Percentiles rank a stretch among this genome's conserved stretches.
phyloP scores from a whole-genome alignment of 1,140 invertebrate species.

The Apis cerana region DNA sequence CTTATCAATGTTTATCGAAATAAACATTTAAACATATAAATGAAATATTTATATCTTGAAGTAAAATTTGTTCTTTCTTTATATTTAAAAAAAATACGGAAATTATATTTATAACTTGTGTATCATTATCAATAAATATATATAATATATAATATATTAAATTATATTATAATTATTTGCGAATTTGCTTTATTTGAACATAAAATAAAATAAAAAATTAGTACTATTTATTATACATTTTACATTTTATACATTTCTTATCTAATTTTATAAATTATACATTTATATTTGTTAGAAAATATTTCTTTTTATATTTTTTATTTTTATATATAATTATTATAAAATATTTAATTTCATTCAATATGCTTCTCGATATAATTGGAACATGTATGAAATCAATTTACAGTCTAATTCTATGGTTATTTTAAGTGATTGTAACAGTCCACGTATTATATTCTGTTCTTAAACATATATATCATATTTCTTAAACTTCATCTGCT shows the following conservation, averaged over 20 bases:
- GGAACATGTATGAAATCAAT: neutral
- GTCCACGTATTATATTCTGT: neutral
- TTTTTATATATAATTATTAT: neutral
- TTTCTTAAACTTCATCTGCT: neutral
- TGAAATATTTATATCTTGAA: neutral
- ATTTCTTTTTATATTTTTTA: too few relatives aligned
- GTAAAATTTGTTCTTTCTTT: neutral
- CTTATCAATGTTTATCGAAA: too few relatives aligned
- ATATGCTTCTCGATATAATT: neutral
- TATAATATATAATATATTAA: neutral
- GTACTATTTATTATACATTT: too few relatives aligned
- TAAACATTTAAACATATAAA: neutral
- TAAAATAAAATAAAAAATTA: neutral
- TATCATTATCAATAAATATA: neutral
- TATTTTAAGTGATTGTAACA: slow-evolving; percentile 22
- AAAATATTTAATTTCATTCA: neutral
- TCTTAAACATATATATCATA: neutral
- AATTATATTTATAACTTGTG: too few relatives aligned
- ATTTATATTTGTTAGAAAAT: too few relatives aligned
- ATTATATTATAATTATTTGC: neutral
- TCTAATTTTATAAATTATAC: too few relatives aligned
- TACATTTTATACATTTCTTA: too few relatives aligned
- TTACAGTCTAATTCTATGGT: neutral
- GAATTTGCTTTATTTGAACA: neutral
- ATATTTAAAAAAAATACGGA: too few relatives aligned